phyloP scores from a whole-genome alignment of 2,113 vertebrate species.

The Eupsittula cactorum region DNA sequence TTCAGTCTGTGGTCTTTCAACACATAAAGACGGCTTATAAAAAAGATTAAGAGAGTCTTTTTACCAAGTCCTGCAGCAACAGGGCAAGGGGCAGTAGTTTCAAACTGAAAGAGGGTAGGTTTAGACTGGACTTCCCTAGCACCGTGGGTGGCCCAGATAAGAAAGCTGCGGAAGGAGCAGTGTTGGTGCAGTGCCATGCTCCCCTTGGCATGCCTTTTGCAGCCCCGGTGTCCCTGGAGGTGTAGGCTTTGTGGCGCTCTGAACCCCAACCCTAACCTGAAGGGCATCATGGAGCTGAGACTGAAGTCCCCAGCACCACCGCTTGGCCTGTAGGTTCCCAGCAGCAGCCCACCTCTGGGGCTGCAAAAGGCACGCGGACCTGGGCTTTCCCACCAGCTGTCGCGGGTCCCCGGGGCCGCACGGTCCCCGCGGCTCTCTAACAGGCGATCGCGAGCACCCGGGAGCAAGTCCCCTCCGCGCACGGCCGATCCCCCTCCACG shows the following conservation, averaged over 20 bases:
- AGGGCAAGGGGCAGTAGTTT: background rate
- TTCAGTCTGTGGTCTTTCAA: background rate
- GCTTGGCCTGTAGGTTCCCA: background rate
- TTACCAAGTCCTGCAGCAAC: background rate
- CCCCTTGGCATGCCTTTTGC: accelerated
- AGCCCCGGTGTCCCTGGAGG: accelerated
- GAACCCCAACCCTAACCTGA: background rate
- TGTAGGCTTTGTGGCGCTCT: accelerated
- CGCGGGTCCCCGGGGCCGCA: accelerated
- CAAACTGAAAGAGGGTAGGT: accelerated
- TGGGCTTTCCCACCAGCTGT: background rate
- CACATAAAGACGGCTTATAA: background rate
- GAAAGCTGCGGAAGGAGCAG: accelerated
- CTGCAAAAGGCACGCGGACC: background rate
- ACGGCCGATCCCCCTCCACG: accelerated
- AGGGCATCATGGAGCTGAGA: background rate
- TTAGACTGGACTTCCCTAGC: background rate
- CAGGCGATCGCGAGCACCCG: accelerated
- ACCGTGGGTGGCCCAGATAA: accelerated
- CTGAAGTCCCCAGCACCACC: background rate
- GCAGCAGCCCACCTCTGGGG: background rate
- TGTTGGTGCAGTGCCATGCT: accelerated
- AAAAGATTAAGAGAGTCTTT: background rate
- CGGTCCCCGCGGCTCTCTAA: accelerated
- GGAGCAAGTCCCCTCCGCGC: accelerated